Evolutionary conservation across 2,888 invertebrate genomes (phyloP).

Genomic region (Thymelicus lineola): DNA sequence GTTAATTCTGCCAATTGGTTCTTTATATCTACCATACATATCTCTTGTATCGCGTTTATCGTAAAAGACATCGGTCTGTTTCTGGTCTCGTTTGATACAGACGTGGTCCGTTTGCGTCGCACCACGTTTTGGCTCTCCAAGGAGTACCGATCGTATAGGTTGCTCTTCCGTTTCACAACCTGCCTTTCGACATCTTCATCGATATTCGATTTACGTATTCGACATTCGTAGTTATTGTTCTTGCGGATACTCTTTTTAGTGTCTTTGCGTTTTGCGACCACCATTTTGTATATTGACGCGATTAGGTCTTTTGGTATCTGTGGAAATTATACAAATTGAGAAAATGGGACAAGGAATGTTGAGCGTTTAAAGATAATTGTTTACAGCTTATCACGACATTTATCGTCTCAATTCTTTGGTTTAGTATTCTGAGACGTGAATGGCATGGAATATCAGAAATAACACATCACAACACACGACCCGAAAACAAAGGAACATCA

Average conservation of each 20-base stretch:
- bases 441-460: too few relatives aligned
- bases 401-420: too few relatives aligned
- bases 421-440: too few relatives aligned
- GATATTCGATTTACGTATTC: slow-evolving; percentile 61
- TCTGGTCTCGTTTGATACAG: slow-evolving; percentile 60
- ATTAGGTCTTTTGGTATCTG: slow-evolving; percentile 91
- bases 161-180: slow-evolving; percentile 75
- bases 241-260: slow-evolving; percentile 83
- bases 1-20: slow-evolving; percentile 71
- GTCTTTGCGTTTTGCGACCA: slow-evolving; percentile 87
- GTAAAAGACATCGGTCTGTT: slow-evolving; percentile 68
- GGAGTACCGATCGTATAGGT: slow-evolving; percentile 75
- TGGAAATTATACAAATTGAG: slow-evolving; percentile 42
- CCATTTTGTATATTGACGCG: slow-evolving; percentile 89
- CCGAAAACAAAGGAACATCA: too few relatives aligned
- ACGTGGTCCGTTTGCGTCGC: slow-evolving; percentile 67
- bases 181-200: slow-evolving; percentile 62
- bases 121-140: slow-evolving; percentile 74
- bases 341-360: too few relatives aligned
- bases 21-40: slow-evolving; percentile 79
- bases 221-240: slow-evolving; percentile 77
- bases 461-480: too few relatives aligned
- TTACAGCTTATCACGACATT: too few relatives aligned
- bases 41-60: slow-evolving; percentile 77
- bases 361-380: too few relatives aligned